These are phyloP conservation scores for Heliothis subflexa DNA, from an alignment of 1,140 invertebrate species.

Conservation along the genomic window DNA sequence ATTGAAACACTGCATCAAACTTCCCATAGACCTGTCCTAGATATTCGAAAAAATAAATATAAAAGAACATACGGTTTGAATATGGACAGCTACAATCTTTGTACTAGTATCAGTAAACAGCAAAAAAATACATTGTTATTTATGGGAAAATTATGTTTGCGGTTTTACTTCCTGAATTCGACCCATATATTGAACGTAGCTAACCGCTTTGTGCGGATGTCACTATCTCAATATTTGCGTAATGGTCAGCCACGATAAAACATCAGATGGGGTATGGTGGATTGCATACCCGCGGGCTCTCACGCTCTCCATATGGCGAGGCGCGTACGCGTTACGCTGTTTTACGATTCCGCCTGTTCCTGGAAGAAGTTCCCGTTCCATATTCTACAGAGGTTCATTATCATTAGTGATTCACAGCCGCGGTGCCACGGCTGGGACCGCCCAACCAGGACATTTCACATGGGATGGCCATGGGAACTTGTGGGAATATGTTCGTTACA, in stretches of 20 bases:
- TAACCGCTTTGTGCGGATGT: conserved; percentile 68
- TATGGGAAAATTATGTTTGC: conserved; percentile 68
- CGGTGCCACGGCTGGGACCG: conserved; percentile 71
- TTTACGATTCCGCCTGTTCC: conserved; percentile 59
- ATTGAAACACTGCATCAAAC: background rate
- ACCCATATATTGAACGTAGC: conserved; percentile 68
- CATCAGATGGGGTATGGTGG: conserved; percentile 63
- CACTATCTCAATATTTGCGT: conserved; percentile 64
- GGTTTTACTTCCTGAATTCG: conserved; percentile 78
- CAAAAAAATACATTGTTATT: conserved; percentile 39
- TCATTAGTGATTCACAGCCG: conserved; percentile 70
- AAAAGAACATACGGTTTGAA: background rate
- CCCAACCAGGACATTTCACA: conserved; percentile 76
- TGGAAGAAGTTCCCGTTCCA: conserved; percentile 63
- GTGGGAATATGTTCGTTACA: conserved; percentile 73
- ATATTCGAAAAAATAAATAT: background rate
- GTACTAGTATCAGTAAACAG: background rate
- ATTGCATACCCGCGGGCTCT: conserved; percentile 50
- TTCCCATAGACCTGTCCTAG: no score
- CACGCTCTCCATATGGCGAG: conserved; percentile 59
- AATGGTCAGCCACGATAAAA: conserved; percentile 63
- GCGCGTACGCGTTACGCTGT: conserved; percentile 46
- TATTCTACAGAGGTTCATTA: conserved; percentile 62
- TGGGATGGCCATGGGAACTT: conserved; percentile 60
- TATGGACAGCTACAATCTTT: conserved; percentile 1